Evolutionary conservation across 2,797 vertebrate species (phyloP), one percentile per base, ranked within the genome.

Genomic region (Dipus sagitta): DNA sequence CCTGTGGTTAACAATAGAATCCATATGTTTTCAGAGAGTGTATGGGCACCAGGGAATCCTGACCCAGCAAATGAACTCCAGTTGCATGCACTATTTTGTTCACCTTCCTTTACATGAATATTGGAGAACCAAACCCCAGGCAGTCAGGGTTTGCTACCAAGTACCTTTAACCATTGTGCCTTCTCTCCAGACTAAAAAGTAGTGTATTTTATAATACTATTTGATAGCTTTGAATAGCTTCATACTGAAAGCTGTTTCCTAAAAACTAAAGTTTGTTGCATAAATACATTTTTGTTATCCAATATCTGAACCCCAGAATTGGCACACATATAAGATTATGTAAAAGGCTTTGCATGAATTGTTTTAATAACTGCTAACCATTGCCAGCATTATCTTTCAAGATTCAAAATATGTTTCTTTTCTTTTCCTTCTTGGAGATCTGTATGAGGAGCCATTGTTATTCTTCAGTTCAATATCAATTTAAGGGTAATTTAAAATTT

Each of bases 401-500:
- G 26, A 65, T 30, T 91, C 75, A 82, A 47, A 1, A 6, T 47
- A 47, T 47, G 47, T 47, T 38, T 38, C 38, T 58, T 28, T 58
- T 54, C 58, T 58, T 86, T 65, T 42, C 13, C 67, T 84, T 71
- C 34, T 47, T 60, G 65, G 28, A 77, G 9, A 68, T 65, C 28
- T 26, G 15, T 94, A 77, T 64, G 23, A 88, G 58, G 21, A 72
- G 58, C 42, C 72, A 76, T 72, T 76, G 62, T 86, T 47, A 85
- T 94, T 81, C 17, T 1, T 94, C 42, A 91, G n/a, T 84, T 94
- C 78, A 72, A 76, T 65, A 87, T 34, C 76, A 92, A 96, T 92
- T 96, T 95, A 93, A 86, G 47, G 54, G 52, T 89, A 72, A 95
- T 96, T 96, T 95, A 94, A 96, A 95, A 96, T 65, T 96, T 80